A percentile compares a stretch with the other conserved stretches of the same genome.
Evolutionary conservation across 1,140 invertebrate genomes (phyloP).

Genomic region (Pseudomyrmex cubaensis): DNA sequence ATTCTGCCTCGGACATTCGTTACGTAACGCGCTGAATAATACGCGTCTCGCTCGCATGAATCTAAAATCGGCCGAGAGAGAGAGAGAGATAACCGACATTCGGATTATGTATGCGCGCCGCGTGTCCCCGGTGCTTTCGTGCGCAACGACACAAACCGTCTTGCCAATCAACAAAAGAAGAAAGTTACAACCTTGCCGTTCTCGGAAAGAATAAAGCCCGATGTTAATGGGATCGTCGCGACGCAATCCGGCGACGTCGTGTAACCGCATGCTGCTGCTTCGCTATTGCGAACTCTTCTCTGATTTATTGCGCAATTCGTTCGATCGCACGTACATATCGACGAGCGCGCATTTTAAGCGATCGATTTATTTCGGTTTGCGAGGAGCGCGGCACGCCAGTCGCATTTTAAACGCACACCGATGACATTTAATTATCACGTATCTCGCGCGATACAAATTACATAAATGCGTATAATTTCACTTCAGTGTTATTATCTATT

Average conservation of each 20-base stretch:
- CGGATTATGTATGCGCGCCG: constrained; percentile 20
- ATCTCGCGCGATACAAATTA: not conserved
- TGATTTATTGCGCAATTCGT: constrained; percentile 47
- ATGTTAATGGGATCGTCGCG: not conserved
- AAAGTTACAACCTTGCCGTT: constrained; percentile 37
- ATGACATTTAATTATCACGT: constrained; percentile 28
- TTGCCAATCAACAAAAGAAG: not conserved
- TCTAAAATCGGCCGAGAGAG: constrained; percentile 43
- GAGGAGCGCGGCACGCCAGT: not conserved
- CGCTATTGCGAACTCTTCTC: not conserved
- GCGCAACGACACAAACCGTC: not conserved
- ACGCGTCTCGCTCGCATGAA: constrained; percentile 29
- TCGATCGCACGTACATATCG: not conserved
- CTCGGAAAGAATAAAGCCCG: not conserved
- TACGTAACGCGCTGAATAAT: constrained; percentile 53
- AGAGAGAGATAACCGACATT: too few species aligned
- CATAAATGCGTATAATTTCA: too few species aligned
- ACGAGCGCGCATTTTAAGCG: not conserved
- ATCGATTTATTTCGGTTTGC: constrained; percentile 33
- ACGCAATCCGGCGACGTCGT: not conserved
- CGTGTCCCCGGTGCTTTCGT: not conserved
- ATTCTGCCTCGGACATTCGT: constrained; percentile 50
- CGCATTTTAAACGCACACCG: not conserved
- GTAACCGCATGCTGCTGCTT: constrained; percentile 13
- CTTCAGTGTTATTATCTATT: too few species aligned